Percentiles rank a stretch among this genome's conserved stretches.
Conservation (phyloP, 1,140 invertebrate genomes). For the Pogonognathellus flavescens region DNA sequence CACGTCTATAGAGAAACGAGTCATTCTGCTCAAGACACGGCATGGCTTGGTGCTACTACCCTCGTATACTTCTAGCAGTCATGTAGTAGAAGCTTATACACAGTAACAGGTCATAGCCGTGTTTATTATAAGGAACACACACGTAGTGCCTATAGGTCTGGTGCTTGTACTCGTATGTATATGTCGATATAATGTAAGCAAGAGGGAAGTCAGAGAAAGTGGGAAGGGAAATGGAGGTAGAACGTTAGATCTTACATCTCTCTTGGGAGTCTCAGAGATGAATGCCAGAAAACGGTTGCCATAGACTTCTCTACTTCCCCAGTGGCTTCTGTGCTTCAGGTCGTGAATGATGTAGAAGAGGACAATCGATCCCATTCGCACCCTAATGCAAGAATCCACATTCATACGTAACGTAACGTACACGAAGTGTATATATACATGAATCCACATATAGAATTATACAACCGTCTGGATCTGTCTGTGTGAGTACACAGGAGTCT, state of each 20-base stretch:
- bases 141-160: too few relatives aligned
- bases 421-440: too few relatives aligned
- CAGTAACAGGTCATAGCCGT: too few relatives aligned
- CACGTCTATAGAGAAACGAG: not conserved
- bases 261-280: constrained; percentile 54
- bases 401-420: constrained; percentile 12
- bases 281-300: constrained; percentile 58
- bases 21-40: too few relatives aligned
- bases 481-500: too few relatives aligned
- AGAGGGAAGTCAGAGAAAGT: constrained; percentile 49
- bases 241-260: constrained; percentile 58
- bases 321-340: constrained; percentile 48
- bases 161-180: not conserved
- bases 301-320: constrained; percentile 43
- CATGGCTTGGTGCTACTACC: too few relatives aligned
- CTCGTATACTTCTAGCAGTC: too few relatives aligned
- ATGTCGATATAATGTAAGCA: not conserved
- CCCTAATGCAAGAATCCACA: constrained; percentile 56
- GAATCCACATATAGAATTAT: too few relatives aligned
- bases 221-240: constrained; percentile 43
- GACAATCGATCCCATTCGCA: constrained; percentile 58
- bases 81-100: too few relatives aligned
- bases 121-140: too few relatives aligned
- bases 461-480: too few relatives aligned
- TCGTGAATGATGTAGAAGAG: constrained; percentile 54